Percentiles rank a stretch among this genome's conserved stretches.
Conservation (phyloP, 2,797 vertebrate genomes). For the Muscicapa striata region DNA sequence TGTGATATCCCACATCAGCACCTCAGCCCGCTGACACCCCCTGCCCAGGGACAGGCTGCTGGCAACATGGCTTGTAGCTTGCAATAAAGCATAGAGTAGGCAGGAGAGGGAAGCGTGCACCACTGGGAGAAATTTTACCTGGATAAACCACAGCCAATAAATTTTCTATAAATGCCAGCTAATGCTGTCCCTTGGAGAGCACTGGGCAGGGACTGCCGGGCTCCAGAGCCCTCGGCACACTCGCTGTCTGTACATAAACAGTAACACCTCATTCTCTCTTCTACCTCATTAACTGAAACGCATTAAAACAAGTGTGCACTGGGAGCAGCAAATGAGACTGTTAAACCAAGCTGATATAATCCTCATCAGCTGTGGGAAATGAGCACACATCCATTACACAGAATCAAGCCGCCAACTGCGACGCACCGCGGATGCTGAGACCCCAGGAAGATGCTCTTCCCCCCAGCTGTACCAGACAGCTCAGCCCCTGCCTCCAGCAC, state of each 20-base stretch:
- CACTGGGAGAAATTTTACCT: slow-evolving; percentile 25
- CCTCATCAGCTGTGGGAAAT: slow-evolving; percentile 78
- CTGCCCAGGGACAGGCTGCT: background rate
- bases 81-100: background rate
- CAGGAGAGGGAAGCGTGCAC: background rate
- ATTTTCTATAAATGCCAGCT: slow-evolving; percentile 49
- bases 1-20: background rate
- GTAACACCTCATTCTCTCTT: slow-evolving; percentile 78
- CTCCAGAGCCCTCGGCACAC: slow-evolving; percentile 48
- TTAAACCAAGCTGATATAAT: slow-evolving; percentile 81
- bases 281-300: slow-evolving; percentile 82
- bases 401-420: slow-evolving; percentile 27
- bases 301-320: slow-evolving; percentile 80
- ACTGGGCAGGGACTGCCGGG: slow-evolving; percentile 21
- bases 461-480: background rate
- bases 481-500: background rate
- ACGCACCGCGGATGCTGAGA: background rate
- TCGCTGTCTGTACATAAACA: slow-evolving; percentile 72
- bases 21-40: background rate
- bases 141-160: slow-evolving; percentile 43
- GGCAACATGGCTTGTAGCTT: background rate
- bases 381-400: slow-evolving; percentile 67
- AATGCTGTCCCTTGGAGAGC: slow-evolving; percentile 47
- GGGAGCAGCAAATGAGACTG: slow-evolving; percentile 81
- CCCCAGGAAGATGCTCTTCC: slow-evolving; percentile 22